phyloP scores from a whole-genome alignment of 92 coral and sea anemone genomes.

The Pocillopora grandis region DNA sequence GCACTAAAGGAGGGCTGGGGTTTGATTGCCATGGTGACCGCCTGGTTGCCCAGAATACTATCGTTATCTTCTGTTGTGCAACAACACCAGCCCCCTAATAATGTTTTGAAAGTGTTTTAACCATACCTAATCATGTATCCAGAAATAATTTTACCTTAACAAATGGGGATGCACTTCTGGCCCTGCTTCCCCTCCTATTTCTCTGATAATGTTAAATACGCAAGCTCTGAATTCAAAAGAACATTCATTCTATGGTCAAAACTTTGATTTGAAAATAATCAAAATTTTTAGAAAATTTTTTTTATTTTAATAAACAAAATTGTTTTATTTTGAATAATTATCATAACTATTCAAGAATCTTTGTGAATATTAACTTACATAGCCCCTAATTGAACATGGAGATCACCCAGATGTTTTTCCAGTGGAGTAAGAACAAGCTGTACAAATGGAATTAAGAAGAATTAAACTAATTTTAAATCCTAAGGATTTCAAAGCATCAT shows the following conservation, averaged over 20 bases:
- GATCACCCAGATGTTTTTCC: constrained; percentile 58
- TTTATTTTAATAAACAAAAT: neutral
- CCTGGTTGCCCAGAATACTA: too few species aligned
- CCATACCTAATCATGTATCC: too few species aligned
- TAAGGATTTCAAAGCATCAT: too few species aligned
- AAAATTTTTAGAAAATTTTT: neutral
- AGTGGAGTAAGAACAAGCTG: constrained; percentile 71
- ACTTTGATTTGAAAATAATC: neutral
- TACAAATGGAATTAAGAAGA: neutral
- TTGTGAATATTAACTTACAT: too few species aligned
- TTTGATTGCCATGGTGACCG: too few species aligned
- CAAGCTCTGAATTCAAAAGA: constrained; percentile 57
- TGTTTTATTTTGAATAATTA: neutral
- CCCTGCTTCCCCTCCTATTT: constrained; percentile 17
- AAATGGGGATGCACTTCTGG: constrained; percentile 50
- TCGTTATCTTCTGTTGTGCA: too few species aligned
- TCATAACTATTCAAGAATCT: too few species aligned
- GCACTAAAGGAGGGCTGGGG: too few species aligned
- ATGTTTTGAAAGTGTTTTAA: too few species aligned
- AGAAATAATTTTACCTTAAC: constrained; percentile 42
- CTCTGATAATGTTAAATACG: constrained; percentile 55
- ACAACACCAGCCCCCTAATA: too few species aligned
- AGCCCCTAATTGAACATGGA: too few species aligned
- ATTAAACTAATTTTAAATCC: neutral
- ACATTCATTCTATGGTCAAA: neutral